phyloP scores from a whole-genome alignment of 2,113 vertebrate genomes.

The Rousettus leschenaultii region DNA sequence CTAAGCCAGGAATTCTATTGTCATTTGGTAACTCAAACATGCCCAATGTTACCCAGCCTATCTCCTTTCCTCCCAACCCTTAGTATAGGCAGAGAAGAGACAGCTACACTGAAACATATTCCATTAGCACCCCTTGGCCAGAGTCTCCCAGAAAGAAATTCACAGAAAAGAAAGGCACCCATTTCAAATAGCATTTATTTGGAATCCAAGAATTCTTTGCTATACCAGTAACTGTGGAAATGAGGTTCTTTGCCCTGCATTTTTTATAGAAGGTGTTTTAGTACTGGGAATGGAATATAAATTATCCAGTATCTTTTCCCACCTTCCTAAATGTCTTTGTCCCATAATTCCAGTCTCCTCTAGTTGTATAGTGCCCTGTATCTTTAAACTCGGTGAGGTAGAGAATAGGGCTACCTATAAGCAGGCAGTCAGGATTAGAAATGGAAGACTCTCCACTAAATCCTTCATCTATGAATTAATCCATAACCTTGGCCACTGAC shows the following conservation, averaged over 20 bases:
- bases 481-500: neutral
- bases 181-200: conserved; percentile 21
- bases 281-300: neutral
- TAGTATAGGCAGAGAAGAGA: conserved; percentile 2
- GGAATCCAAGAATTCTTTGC: neutral
- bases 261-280: neutral
- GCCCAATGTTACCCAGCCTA: conserved; percentile 55
- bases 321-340: conserved; percentile 22
- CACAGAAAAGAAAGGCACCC: neutral
- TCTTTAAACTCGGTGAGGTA: neutral
- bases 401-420: neutral
- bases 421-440: neutral
- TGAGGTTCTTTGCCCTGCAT: neutral
- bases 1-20: conserved; percentile 71
- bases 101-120: neutral
- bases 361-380: neutral
- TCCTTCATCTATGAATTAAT: neutral
- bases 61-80: conserved; percentile 51
- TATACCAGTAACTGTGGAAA: neutral
- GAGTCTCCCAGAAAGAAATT: neutral
- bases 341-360: neutral
- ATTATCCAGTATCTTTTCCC: neutral
- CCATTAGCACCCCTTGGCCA: neutral
- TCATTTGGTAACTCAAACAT: conserved; percentile 57
- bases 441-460: conserved; percentile 3